Percentiles rank a stretch among this genome's conserved stretches.
Conservation (phyloP, 2,888 invertebrate species). For the Liposcelis brunnea region DNA sequence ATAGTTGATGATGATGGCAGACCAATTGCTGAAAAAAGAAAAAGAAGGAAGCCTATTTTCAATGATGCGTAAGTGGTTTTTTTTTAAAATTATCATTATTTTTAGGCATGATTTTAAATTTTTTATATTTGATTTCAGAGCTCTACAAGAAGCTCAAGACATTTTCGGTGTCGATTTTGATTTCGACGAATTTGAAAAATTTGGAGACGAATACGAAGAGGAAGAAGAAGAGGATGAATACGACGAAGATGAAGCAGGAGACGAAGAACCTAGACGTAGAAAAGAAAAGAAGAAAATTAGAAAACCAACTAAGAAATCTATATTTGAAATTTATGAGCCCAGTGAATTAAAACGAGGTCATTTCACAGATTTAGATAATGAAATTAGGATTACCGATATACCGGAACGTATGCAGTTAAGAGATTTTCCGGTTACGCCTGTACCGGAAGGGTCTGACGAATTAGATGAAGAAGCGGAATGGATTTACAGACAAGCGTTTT, state of each 20-base stretch:
- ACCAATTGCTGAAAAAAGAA: slow-evolving; percentile 66
- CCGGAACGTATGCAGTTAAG: slow-evolving; percentile 88
- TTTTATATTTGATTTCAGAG: slow-evolving; percentile 29
- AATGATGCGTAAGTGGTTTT: slow-evolving; percentile 58
- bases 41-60: slow-evolving; percentile 63
- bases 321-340: slow-evolving; percentile 92
- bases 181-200: slow-evolving; percentile 76
- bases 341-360: slow-evolving; percentile 91
- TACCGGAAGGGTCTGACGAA: slow-evolving; percentile 69
- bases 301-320: slow-evolving; percentile 65
- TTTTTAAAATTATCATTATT: slow-evolving; percentile 4
- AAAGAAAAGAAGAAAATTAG: slow-evolving; percentile 55
- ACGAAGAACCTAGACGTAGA: slow-evolving; percentile 22
- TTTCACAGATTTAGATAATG: slow-evolving; percentile 84
- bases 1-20: slow-evolving; percentile 93
- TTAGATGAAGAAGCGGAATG: slow-evolving; percentile 90
- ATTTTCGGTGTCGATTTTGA: slow-evolving; percentile 99
- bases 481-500: slow-evolving; percentile 92
- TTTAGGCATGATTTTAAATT: neutral
- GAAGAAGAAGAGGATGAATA: slow-evolving; percentile 71
- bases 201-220: slow-evolving; percentile 71
- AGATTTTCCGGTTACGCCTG: slow-evolving; percentile 67
- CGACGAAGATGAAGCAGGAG: slow-evolving; percentile 52
- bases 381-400: slow-evolving; percentile 73
- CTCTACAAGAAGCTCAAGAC: slow-evolving; percentile 93